Evolutionary conservation across 2,888 invertebrate species (phyloP).

Genomic region (Malthinus seriepunctatus): DNA sequence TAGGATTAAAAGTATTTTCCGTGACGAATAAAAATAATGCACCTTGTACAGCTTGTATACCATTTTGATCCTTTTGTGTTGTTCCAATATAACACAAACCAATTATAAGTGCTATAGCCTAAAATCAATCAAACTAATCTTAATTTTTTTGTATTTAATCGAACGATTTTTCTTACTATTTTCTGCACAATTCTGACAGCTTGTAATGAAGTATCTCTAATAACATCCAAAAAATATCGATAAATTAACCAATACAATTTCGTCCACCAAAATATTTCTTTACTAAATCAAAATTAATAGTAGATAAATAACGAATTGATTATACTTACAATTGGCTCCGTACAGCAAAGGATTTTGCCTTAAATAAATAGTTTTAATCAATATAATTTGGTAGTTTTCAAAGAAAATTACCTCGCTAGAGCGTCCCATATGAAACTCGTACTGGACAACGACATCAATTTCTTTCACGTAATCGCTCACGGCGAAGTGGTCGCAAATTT

Average conservation of each 20-base stretch:
- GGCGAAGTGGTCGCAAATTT: constrained; percentile 77
- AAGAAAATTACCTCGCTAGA: constrained; percentile 59
- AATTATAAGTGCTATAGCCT: constrained; percentile 75
- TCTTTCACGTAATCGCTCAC: constrained; percentile 78
- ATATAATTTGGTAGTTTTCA: too few species aligned
- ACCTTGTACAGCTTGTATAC: constrained; percentile 87
- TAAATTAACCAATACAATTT: constrained; percentile 78
- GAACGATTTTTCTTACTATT: constrained; percentile 63
- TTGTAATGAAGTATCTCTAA: constrained; percentile 82
- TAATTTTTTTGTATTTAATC: background rate
- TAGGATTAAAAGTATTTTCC: constrained; percentile 88
- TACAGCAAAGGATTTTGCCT: constrained; percentile 3
- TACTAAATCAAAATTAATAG: constrained; percentile 50
- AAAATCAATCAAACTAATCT: constrained; percentile 31
- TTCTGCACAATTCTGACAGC: constrained; percentile 78
- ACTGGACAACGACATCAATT: constrained; percentile 72
- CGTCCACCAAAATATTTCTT: constrained; percentile 68
- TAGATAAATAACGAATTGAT: background rate
- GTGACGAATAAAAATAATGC: constrained; percentile 85
- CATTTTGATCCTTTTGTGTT: constrained; percentile 71
- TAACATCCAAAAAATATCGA: constrained; percentile 71
- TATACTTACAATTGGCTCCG: constrained; percentile 3
- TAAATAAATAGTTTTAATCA: background rate
- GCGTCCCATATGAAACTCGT: constrained; percentile 70
- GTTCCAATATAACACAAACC: constrained; percentile 85